Percentiles rank a stretch among this genome's conserved stretches.
Evolutionary conservation across 2,113 vertebrate genomes (phyloP).

Genomic region (Electrona antarctica): DNA sequence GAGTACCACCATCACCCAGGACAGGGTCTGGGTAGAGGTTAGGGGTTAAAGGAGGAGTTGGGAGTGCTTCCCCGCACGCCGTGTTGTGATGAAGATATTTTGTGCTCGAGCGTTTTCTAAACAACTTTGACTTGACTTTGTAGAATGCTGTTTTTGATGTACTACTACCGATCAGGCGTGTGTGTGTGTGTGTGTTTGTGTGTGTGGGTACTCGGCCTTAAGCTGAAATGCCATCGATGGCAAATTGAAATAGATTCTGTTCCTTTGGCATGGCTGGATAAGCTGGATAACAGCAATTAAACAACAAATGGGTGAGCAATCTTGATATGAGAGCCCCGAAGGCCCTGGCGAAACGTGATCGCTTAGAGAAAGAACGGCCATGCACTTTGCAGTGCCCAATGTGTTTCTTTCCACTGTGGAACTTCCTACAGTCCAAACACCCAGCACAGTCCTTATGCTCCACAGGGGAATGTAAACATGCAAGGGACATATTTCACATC

Average conservation of each 20-base stretch:
- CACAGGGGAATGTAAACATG: too few relatives aligned
- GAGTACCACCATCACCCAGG: too few relatives aligned
- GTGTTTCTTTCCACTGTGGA: too few relatives aligned
- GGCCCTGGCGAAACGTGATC: neutral
- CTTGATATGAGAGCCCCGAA: neutral
- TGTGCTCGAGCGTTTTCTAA: neutral
- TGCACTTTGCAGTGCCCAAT: too few relatives aligned
- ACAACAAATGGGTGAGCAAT: neutral
- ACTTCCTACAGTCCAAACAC: too few relatives aligned
- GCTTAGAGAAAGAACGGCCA: neutral
- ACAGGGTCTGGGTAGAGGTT: too few relatives aligned
- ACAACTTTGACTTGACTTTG: neutral
- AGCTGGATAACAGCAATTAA: conserved; percentile 3
- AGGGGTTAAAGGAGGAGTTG: too few relatives aligned
- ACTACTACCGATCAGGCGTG: neutral
- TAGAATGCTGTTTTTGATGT: neutral
- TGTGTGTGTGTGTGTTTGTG: too few relatives aligned
- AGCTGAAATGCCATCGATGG: conserved; percentile 8
- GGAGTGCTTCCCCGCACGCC: too few relatives aligned
- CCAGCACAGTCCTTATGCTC: too few relatives aligned
- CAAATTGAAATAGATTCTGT: neutral
- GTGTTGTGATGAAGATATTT: too few relatives aligned
- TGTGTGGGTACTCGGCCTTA: neutral
- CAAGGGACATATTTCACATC: too few relatives aligned
- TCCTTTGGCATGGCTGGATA: neutral